Evolutionary conservation across 2,113 vertebrate genomes (phyloP).

Genomic region (Pandion haliaetus): DNA sequence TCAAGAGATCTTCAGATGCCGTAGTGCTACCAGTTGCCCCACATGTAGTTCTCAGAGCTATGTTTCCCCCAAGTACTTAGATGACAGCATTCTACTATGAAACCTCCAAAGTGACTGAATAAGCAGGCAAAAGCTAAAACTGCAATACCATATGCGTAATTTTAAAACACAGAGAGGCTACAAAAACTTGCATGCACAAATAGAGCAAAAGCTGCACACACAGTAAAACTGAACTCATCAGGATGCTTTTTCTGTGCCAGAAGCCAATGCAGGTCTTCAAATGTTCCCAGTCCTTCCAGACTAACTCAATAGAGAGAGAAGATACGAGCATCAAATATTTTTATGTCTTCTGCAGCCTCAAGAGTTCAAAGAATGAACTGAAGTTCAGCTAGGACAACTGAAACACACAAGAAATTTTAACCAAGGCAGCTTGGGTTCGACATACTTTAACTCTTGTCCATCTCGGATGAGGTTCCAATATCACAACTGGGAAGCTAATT

Average conservation of each 20-base stretch:
- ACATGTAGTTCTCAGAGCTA: slow-evolving; percentile 4
- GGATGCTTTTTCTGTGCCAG: neutral
- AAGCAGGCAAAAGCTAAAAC: neutral
- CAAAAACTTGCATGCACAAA: neutral
- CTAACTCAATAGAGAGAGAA: neutral
- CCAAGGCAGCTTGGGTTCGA: neutral
- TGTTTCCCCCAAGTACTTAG: slow-evolving; percentile 7
- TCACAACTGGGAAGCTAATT: neutral
- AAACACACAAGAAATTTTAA: slow-evolving; percentile 6
- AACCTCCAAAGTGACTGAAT: slow-evolving; percentile 19
- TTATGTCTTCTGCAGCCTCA: neutral
- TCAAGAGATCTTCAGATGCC: neutral
- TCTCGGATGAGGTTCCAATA: too few relatives aligned
- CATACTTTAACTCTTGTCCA: neutral
- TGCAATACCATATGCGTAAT: neutral
- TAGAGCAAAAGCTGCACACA: neutral
- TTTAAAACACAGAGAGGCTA: neutral
- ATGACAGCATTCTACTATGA: neutral
- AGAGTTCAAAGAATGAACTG: neutral
- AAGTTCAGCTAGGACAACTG: neutral
- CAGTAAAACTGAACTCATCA: neutral
- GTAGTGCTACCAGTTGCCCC: neutral
- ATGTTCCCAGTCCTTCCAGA: neutral
- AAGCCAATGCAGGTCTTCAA: neutral
- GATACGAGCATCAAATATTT: neutral